Evolutionary conservation across 2,797 vertebrate species (phyloP).

Genomic region (Tympanoctomys barrerae): DNA sequence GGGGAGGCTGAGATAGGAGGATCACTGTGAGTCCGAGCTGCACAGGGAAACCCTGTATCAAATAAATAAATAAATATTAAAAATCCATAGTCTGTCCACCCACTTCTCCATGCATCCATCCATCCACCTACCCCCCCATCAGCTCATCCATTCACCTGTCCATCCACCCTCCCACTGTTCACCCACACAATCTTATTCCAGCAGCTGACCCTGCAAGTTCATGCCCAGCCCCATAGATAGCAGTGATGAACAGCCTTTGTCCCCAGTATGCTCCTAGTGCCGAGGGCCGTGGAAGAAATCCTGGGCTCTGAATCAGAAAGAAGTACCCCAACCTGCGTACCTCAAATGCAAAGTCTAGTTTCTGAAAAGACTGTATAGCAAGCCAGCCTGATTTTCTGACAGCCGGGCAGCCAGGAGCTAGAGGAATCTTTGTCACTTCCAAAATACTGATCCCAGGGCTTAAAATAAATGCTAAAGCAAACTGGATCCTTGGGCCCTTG

Average conservation of each 20-base stretch:
- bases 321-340: background rate
- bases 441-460: background rate
- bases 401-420: background rate
- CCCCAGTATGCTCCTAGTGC: background rate
- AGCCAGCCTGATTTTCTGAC: conserved; percentile 31
- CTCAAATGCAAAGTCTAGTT: background rate
- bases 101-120: too few species aligned
- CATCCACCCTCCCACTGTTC: too few species aligned
- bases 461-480: background rate
- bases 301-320: background rate
- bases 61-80: too few species aligned
- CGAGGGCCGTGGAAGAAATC: background rate
- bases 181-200: background rate
- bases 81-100: too few species aligned
- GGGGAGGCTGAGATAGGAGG: too few species aligned
- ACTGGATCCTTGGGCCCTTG: background rate
- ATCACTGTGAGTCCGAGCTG: too few species aligned
- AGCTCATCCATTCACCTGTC: background rate
- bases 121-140: background rate
- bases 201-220: background rate
- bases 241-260: background rate
- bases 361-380: background rate
- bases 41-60: too few species aligned
- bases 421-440: background rate
- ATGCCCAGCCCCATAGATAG: background rate